phyloP scores from a whole-genome alignment of 2,888 invertebrate species.

The Synanthedon formicaeformis region DNA sequence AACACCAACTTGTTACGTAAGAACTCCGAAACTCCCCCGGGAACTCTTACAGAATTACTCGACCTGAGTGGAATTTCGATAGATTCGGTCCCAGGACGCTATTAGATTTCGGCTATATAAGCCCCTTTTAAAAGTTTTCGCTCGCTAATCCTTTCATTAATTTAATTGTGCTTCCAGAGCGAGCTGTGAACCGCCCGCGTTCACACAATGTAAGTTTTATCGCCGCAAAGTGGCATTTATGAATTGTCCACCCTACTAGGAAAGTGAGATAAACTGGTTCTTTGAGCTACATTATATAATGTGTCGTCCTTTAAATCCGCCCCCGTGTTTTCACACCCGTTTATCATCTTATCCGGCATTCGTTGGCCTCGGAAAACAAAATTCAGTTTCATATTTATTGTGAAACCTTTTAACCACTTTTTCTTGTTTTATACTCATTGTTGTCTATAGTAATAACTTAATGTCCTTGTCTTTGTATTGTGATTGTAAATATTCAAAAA shows the following conservation, averaged over 20 bases:
- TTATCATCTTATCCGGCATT: slow-evolving; percentile 1
- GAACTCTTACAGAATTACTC: background rate
- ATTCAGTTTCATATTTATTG: background rate
- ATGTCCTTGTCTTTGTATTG: no score
- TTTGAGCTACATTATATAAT: slow-evolving; percentile 1
- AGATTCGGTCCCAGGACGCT: background rate
- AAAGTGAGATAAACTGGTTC: background rate
- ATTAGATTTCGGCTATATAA: background rate
- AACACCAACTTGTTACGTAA: background rate
- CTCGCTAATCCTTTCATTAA: background rate
- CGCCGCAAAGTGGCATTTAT: background rate
- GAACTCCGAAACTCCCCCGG: background rate
- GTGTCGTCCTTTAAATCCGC: slow-evolving; percentile 1
- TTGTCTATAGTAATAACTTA: no score
- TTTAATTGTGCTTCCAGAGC: background rate
- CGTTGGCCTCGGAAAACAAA: background rate
- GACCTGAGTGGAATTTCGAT: background rate
- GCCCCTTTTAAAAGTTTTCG: background rate
- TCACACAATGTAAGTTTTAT: background rate
- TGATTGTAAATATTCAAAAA: no score
- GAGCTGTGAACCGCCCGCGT: background rate
- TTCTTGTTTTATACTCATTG: no score
- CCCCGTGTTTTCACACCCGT: background rate
- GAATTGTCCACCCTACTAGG: background rate
- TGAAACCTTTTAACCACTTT: background rate